Evolutionary conservation across 2,797 vertebrate genomes (phyloP).

Genomic region (Emys orbicularis): DNA sequence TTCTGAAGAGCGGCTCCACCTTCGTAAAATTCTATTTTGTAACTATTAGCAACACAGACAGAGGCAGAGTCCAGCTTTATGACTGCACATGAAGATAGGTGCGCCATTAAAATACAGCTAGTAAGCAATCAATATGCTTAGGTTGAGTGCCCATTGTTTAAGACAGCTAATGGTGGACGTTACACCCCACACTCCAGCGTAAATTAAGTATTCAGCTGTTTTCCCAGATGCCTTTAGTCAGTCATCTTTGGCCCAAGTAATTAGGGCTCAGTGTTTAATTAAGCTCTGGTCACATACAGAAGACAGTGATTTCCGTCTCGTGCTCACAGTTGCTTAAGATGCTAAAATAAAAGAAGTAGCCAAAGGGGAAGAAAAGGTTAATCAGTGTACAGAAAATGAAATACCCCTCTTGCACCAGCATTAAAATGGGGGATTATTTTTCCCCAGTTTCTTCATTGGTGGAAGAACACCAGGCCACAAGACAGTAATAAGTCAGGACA

Average conservation of each 20-base stretch:
- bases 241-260: constrained; percentile 70
- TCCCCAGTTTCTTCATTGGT: background rate
- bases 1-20: background rate
- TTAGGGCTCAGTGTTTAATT: constrained; percentile 69
- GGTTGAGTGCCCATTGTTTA: constrained; percentile 62
- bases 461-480: background rate
- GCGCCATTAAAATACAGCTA: no score
- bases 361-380: constrained; percentile 31
- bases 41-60: background rate
- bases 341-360: background rate
- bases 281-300: constrained; percentile 47
- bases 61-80: background rate
- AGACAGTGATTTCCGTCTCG: background rate
- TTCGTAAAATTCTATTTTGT: background rate
- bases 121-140: background rate
- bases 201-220: constrained; percentile 70
- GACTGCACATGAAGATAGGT: background rate
- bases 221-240: constrained; percentile 56
- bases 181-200: constrained; percentile 33
- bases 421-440: background rate
- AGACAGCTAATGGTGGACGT: constrained; percentile 60
- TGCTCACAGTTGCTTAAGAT: background rate
- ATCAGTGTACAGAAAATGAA: background rate
- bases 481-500: background rate
- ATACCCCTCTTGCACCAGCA: accelerated